phyloP scores from a whole-genome alignment of 2,113 vertebrate species.

The Amblyornis subalaris region DNA sequence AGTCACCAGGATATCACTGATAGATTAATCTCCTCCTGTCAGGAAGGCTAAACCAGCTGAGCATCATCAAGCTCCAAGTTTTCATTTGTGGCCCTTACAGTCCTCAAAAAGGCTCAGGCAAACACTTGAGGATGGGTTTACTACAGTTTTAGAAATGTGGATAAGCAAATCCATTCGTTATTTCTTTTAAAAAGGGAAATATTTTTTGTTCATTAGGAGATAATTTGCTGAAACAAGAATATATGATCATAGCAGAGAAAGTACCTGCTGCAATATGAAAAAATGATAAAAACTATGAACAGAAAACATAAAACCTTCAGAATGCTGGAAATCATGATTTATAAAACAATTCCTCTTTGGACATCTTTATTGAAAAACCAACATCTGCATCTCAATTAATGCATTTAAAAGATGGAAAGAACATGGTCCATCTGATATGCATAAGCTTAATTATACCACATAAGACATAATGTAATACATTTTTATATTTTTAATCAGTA shows the following conservation, averaged over 20 bases:
- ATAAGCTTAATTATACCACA: background rate
- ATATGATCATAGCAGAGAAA: conserved; percentile 12
- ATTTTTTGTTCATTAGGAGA: conserved; percentile 40
- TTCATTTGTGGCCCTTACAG: conserved; percentile 20
- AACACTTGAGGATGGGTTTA: background rate
- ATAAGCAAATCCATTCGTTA: conserved; percentile 3
- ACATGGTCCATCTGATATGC: background rate
- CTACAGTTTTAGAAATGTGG: background rate
- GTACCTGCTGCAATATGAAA: conserved; percentile 22
- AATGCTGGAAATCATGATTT: conserved; percentile 10
- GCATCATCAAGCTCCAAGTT: background rate
- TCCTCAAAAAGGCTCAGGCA: background rate
- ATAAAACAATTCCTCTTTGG: conserved; percentile 17
- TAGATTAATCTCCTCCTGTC: background rate
- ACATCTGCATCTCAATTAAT: conserved; percentile 42
- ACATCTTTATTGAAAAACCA: conserved; percentile 33
- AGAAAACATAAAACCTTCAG: background rate
- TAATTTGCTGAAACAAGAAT: conserved; percentile 41
- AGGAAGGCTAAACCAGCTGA: background rate
- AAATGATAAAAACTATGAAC: conserved; percentile 27
- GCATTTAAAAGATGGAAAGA: background rate
- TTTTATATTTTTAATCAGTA: conserved; percentile 21
- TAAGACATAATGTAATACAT: background rate
- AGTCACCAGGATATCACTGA: background rate
- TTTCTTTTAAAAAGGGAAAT: conserved; percentile 33